Evolutionary conservation across 2,113 vertebrate species (phyloP).

Genomic region (Trachemys scripta): DNA sequence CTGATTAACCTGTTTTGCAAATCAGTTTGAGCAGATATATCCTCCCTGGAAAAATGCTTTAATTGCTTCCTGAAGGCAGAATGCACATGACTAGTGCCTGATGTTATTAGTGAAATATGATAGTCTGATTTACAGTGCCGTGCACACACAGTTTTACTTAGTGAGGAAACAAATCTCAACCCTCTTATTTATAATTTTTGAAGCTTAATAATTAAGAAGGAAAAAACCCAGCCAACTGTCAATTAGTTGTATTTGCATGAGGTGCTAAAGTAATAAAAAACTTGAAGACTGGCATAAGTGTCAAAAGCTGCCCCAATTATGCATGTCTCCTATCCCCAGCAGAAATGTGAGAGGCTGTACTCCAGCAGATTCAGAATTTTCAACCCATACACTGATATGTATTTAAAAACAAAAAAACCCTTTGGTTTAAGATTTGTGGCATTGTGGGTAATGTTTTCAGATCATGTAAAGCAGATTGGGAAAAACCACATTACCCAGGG

Average conservation of each 20-base stretch:
- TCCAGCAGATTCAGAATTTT: background rate
- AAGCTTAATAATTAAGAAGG: constrained; percentile 43
- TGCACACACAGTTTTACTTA: background rate
- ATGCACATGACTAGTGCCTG: background rate
- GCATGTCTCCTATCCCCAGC: background rate
- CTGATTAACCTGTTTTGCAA: constrained; percentile 56
- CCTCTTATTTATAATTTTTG: constrained; percentile 22
- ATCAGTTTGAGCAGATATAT: constrained; percentile 27
- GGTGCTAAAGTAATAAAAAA: constrained; percentile 18
- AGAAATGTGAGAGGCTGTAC: background rate
- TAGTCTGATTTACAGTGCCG: constrained; percentile 30
- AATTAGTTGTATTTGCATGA: constrained; percentile 46
- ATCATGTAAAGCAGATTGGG: background rate
- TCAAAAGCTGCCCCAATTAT: background rate
- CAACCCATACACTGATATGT: background rate
- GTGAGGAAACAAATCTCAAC: constrained; percentile 9
- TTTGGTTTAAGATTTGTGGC: background rate
- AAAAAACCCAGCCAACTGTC: constrained; percentile 31
- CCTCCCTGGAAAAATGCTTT: constrained; percentile 13
- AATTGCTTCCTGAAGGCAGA: constrained; percentile 56
- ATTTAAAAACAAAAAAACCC: background rate
- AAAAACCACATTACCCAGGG: background rate
- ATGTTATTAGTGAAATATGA: constrained; percentile 42
- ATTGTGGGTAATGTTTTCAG: background rate
- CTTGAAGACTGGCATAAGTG: background rate